A percentile compares a stretch with the other conserved stretches of the same genome.
These are phyloP conservation scores for Danaus melanippus DNA, from an alignment of 1,140 invertebrate species.

Conservation along the genomic window DNA sequence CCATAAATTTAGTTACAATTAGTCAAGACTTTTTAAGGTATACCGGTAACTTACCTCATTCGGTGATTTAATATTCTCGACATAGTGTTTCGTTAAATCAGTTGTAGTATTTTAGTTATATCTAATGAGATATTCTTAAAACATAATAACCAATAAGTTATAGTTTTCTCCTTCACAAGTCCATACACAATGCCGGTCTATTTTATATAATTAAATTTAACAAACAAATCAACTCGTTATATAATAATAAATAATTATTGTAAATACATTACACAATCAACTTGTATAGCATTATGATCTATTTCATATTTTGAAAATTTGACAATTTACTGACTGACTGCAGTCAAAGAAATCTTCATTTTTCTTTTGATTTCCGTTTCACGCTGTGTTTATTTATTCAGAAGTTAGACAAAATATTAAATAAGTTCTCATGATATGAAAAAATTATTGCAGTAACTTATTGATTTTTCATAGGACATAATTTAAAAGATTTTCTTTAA, in stretches of 20 bases:
- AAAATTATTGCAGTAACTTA: too few species aligned
- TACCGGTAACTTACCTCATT: slow-evolving; percentile 35
- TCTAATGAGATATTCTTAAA: slow-evolving; percentile 30
- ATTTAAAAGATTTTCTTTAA: too few species aligned
- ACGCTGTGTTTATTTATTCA: not conserved
- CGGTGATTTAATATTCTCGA: slow-evolving; percentile 64
- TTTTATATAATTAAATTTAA: slow-evolving; percentile 33
- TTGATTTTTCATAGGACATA: too few species aligned
- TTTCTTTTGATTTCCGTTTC: slow-evolving; percentile 14
- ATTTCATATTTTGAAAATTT: slow-evolving; percentile 64
- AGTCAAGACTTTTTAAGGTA: too few species aligned
- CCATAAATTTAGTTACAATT: too few species aligned
- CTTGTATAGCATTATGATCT: slow-evolving; percentile 55
- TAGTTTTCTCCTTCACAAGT: slow-evolving; percentile 27
- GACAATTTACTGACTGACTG: slow-evolving; percentile 37
- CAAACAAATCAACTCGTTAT: slow-evolving; percentile 23
- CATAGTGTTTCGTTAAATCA: slow-evolving; percentile 38
- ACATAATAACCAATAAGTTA: slow-evolving; percentile 43
- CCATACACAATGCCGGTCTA: slow-evolving; percentile 61
- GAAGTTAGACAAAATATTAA: too few species aligned
- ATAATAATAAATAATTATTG: slow-evolving; percentile 35
- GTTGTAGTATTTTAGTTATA: slow-evolving; percentile 11
- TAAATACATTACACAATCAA: slow-evolving; percentile 62
- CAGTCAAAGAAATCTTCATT: slow-evolving; percentile 20
- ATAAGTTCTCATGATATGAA: too few species aligned